Evolutionary conservation across 2,797 vertebrate species (phyloP), one percentile per base, ranked within the genome.

Genomic region (Brachyrhaphis roseni): DNA sequence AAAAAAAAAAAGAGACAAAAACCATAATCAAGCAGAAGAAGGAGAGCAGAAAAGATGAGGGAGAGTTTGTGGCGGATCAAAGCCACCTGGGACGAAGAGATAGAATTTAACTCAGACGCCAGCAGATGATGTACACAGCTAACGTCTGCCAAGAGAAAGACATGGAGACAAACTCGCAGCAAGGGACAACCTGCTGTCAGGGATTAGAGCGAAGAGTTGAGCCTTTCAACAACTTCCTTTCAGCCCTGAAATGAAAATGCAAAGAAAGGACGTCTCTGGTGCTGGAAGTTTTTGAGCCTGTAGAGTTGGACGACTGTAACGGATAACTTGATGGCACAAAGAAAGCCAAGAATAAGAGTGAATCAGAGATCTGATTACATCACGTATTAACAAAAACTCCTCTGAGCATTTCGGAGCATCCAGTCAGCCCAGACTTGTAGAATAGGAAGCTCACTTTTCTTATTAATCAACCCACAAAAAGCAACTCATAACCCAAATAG

Each of bases 81-180:
- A 94, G 87, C 87, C 91, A 93, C 91, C 91, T 91, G 90, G 90
- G 89, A 91, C 78, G 71, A 81, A 78, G 87, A 90, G 92, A 94
- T 94, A 92, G 89, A 92, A 92, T 93, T 93, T 93, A 93, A 94
- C 90, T 93, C 92, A 76, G 82, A 78, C 78, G 85, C 89, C 86
- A 94, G 93, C 91, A 93, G 92, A 94, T 87, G 89, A 92, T 91
- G 94, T 89, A 90, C 93, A 89, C 83, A 78, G 90, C 90, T 84
- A 89, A 91, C 84, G 79, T 20, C 71, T 81, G 83, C 80, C 87
- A 82, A 78, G 77, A 88, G 79, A 45, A 86, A 84, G 77, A 86
- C 87, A 87, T 79, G 71, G 77, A 84, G 89, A 89, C 85, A 79
- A 89, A 92, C 92, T 82, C 84, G 59, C 80, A 78, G 77, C 76